Percentiles rank a stretch among this genome's conserved stretches.
phyloP scores from a whole-genome alignment of 2,888 invertebrate genomes.

The Hydropsyche betteni region DNA sequence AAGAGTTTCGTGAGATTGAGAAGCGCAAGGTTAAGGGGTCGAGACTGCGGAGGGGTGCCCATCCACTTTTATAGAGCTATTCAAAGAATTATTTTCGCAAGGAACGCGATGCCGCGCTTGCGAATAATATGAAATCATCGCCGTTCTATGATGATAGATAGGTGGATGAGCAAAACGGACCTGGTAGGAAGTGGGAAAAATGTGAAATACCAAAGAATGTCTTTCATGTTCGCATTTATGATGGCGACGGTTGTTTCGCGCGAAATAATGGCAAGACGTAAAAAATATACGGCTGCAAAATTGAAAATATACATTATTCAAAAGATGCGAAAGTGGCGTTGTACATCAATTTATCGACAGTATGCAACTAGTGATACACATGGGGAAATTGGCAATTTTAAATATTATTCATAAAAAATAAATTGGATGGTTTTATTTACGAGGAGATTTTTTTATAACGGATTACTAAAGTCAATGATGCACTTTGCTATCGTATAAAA shows the following conservation, averaged over 20 bases:
- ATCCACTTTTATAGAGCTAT: conserved; percentile 37
- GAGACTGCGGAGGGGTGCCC: conserved; percentile 11
- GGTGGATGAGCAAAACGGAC: not conserved
- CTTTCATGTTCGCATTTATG: conserved; percentile 26
- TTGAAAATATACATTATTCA: conserved; percentile 26
- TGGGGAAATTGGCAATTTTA: not conserved
- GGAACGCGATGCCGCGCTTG: conserved; percentile 7
- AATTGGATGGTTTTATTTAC: too few species aligned
- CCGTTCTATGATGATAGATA: conserved; percentile 15
- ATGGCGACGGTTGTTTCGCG: conserved; percentile 19
- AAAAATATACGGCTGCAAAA: conserved; percentile 2
- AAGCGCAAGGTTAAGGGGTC: too few species aligned
- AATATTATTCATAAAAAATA: not conserved
- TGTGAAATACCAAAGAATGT: conserved; percentile 24
- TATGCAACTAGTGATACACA: not conserved
- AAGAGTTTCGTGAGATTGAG: too few species aligned
- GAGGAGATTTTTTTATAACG: too few species aligned
- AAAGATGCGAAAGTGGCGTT: not conserved
- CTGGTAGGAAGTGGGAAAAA: not conserved
- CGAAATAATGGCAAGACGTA: conserved; percentile 6
- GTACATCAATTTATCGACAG: not conserved
- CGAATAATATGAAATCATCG: conserved; percentile 36
- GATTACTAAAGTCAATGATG: too few species aligned
- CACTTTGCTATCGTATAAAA: too few species aligned
- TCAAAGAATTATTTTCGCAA: conserved; percentile 39